Conservation (phyloP, 2,113 vertebrate genomes). For the Anarrhichthys ocellatus region DNA sequence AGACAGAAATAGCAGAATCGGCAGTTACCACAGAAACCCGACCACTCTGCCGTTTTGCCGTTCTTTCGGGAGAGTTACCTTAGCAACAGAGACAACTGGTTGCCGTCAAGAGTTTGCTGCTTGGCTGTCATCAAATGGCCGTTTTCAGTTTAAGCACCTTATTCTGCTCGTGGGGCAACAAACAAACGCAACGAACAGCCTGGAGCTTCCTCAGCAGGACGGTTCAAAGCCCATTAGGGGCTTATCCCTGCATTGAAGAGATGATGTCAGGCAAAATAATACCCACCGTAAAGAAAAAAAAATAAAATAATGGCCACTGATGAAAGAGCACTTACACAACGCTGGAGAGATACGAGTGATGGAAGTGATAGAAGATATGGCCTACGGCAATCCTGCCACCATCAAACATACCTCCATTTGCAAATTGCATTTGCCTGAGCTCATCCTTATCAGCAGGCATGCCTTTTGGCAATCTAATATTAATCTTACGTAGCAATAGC, state of each 20-base stretch:
- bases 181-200: constrained; percentile 21
- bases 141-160: constrained; percentile 60
- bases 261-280: constrained; percentile 18
- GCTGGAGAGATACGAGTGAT: constrained; percentile 16
- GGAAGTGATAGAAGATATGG: not conserved
- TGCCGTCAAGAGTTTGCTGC: constrained; percentile 67
- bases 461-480: constrained; percentile 14
- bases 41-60: constrained; percentile 60
- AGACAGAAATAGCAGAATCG: constrained; percentile 78
- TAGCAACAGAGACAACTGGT: constrained; percentile 85
- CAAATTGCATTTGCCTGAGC: constrained; percentile 19
- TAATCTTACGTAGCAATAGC: constrained; percentile 22
- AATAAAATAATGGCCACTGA: constrained; percentile 20
- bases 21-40: constrained; percentile 81
- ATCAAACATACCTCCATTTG: constrained; percentile 27
- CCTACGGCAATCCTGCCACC: constrained; percentile 17
- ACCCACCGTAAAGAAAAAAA: constrained; percentile 4
- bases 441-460: constrained; percentile 4
- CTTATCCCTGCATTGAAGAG: constrained; percentile 13
- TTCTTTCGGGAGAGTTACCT: constrained; percentile 75
- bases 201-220: constrained; percentile 23
- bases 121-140: constrained; percentile 67
- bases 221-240: constrained; percentile 25
- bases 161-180: constrained; percentile 31
- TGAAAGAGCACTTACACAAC: constrained; percentile 34